A percentile compares a stretch with the other conserved stretches of the same genome.
These are phyloP conservation scores for Tichodroma muraria DNA, from an alignment of 2,113 vertebrate species.

Conservation along the genomic window DNA sequence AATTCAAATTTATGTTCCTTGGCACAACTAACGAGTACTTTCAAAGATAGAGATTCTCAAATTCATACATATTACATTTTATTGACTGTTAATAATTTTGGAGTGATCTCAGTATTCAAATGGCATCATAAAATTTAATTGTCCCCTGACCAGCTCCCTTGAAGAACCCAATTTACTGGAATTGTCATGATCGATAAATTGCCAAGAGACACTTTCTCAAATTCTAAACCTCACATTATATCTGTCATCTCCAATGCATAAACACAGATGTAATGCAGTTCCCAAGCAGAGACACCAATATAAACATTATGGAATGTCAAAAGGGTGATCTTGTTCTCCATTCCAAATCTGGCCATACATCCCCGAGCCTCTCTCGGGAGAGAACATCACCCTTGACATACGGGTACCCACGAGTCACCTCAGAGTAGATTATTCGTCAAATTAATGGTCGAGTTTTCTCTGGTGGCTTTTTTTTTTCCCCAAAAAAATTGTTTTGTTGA, in stretches of 20 bases:
- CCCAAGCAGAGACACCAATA: background rate
- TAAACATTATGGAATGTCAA: background rate
- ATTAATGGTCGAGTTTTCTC: background rate
- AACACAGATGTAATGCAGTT: background rate
- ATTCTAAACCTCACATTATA: background rate
- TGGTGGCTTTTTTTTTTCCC: background rate
- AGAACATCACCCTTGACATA: background rate
- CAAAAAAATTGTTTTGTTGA: background rate
- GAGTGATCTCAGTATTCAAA: background rate
- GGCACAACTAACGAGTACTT: background rate
- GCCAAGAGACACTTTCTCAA: background rate
- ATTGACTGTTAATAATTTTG: background rate
- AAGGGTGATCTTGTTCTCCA: background rate
- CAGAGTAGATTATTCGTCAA: background rate
- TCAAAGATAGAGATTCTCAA: background rate
- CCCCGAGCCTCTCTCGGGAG: background rate
- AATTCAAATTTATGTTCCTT: background rate
- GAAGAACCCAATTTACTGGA: background rate
- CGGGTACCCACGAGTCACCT: background rate
- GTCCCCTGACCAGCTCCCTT: rapidly evolving
- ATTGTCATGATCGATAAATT: background rate
- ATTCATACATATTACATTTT: background rate
- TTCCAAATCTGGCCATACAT: background rate
- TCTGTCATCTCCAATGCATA: background rate
- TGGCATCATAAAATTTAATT: background rate